Evolutionary conservation across 2,113 vertebrate species (phyloP).

Genomic region (Dinomys branickii): DNA sequence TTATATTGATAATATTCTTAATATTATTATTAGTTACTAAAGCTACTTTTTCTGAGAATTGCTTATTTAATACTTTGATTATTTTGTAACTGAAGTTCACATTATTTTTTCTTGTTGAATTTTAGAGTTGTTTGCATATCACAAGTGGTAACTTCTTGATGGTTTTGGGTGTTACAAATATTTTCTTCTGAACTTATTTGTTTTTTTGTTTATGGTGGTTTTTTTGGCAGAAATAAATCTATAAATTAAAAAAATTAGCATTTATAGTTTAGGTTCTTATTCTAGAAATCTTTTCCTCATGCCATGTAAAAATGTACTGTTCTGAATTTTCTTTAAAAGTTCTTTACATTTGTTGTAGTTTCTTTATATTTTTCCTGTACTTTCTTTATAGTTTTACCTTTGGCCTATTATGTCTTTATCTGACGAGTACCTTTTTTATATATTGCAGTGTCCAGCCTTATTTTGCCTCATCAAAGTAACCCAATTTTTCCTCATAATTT

Average conservation of each 20-base stretch:
- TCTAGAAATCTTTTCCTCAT: not conserved
- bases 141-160: not conserved
- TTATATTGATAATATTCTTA: not conserved
- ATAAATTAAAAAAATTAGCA: not conserved
- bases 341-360: not conserved
- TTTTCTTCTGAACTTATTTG: not conserved
- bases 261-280: slow-evolving; percentile 19
- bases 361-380: not conserved
- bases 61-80: not conserved
- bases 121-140: not conserved
- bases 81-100: not conserved
- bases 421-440: not conserved
- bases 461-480: not conserved
- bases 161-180: slow-evolving; percentile 33
- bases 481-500: not conserved
- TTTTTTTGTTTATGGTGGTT: not conserved
- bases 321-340: slow-evolving; percentile 22
- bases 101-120: slow-evolving; percentile 22
- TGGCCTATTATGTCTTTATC: not conserved
- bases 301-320: not conserved
- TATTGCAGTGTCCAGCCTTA: not conserved
- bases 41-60: slow-evolving; percentile 10
- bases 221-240: not conserved
- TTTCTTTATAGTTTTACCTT: not conserved
- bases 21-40: not conserved